Conservation (phyloP, 2,797 vertebrate species). For the Craterocephalus amniculus region DNA sequence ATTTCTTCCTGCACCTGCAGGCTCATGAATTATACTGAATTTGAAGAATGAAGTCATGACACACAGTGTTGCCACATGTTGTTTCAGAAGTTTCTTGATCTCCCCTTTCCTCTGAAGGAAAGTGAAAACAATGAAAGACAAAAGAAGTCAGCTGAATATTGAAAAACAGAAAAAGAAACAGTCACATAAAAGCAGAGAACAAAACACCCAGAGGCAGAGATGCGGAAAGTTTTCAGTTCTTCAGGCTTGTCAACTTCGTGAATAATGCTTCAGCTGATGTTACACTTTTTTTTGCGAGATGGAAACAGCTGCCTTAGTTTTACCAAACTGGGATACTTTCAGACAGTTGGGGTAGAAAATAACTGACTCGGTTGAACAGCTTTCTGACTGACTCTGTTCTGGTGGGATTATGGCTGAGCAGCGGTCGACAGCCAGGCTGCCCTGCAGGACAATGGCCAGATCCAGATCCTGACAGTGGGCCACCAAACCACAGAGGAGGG, state of each 20-base stretch:
- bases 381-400: constrained; percentile 43
- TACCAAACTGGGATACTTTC: not conserved
- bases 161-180: constrained; percentile 32
- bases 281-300: not conserved
- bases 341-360: not conserved
- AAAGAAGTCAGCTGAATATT: constrained; percentile 49
- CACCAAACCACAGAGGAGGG: constrained; percentile 85
- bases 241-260: not conserved
- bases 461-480: constrained; percentile 93
- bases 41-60: not conserved
- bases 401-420: constrained; percentile 77
- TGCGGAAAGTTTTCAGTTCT: constrained; percentile 6
- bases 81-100: not conserved
- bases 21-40: not conserved
- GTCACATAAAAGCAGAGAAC: constrained; percentile 15
- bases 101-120: not conserved
- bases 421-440: constrained; percentile 90
- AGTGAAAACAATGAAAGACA: not conserved
- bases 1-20: not conserved
- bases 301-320: not conserved
- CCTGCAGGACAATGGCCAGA: constrained; percentile 90
- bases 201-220: constrained; percentile 16
- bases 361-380: not conserved
- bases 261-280: not conserved
- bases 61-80: not conserved